phyloP scores from a whole-genome alignment of 2,113 vertebrate species.

The Odobenus rosmarus region DNA sequence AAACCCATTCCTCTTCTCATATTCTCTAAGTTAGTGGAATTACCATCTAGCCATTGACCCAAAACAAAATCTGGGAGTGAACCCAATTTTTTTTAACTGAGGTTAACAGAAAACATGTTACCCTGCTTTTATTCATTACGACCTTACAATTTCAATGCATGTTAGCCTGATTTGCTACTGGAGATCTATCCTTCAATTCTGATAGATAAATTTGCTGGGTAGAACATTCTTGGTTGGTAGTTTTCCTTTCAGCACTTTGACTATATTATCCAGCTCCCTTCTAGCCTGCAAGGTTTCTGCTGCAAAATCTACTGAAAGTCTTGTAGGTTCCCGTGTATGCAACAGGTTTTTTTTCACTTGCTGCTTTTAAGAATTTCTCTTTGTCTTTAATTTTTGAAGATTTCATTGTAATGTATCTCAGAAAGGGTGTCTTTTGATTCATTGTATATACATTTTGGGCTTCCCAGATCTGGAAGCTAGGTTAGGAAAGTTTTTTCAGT shows the following conservation, averaged over 20 bases:
- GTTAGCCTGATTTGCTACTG: not conserved
- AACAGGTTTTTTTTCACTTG: not conserved
- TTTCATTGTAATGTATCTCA: not conserved
- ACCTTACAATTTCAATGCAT: not conserved
- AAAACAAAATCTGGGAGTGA: not conserved
- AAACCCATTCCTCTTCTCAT: not conserved
- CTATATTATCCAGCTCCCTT: not conserved
- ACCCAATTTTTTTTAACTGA: not conserved
- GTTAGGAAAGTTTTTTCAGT: not conserved
- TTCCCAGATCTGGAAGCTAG: not conserved
- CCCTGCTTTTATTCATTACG: not conserved
- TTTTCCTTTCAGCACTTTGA: not conserved
- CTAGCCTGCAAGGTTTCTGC: not conserved
- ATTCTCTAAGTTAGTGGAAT: not conserved
- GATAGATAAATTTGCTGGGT: not conserved
- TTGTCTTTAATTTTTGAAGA: not conserved
- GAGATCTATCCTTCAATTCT: not conserved
- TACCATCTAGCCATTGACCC: not conserved
- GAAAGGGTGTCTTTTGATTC: not conserved
- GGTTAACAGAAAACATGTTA: not conserved
- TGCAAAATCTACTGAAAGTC: not conserved
- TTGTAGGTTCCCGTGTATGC: not conserved
- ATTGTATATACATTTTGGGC: not conserved
- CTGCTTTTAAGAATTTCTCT: not conserved
- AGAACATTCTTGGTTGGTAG: not conserved